Conservation (phyloP, 2,113 vertebrate genomes). For the Boulengeromyrus knoepffleri region DNA sequence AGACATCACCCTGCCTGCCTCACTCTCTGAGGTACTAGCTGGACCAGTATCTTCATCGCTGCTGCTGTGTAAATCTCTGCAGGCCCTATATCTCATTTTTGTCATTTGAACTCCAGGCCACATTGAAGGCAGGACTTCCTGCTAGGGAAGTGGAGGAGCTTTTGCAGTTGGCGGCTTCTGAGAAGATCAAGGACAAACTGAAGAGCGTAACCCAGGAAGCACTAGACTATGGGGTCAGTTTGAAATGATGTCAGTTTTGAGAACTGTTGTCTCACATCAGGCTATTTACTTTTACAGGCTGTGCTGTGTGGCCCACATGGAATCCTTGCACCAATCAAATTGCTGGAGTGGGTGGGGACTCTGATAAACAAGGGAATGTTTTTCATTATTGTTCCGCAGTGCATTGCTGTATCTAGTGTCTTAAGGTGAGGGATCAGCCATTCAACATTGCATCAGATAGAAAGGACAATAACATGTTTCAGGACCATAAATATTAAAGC, state of each 20-base stretch:
- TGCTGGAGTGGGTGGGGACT: background rate
- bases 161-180: conserved; percentile 51
- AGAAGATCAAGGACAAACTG: conserved; percentile 74
- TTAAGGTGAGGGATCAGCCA: background rate
- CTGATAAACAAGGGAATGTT: background rate
- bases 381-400: background rate
- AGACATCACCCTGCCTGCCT: conserved; percentile 64
- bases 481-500: background rate
- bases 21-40: conserved; percentile 50
- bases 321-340: background rate
- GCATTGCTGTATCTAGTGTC: background rate
- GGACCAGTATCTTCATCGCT: background rate
- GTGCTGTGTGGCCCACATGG: background rate
- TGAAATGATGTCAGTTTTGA: background rate
- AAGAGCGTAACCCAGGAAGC: conserved; percentile 66
- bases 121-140: conserved; percentile 69
- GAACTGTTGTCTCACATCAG: background rate
- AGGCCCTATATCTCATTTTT: background rate
- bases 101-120: conserved; percentile 56
- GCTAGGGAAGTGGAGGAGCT: conserved; percentile 49
- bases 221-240: conserved; percentile 67
- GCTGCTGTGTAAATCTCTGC: background rate
- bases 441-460: background rate
- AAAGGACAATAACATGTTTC: background rate
- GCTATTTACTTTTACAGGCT: background rate